Base-by-base conservation (phyloP, 2,113 vertebrate genomes). In the Cervus canadensis region DNA sequence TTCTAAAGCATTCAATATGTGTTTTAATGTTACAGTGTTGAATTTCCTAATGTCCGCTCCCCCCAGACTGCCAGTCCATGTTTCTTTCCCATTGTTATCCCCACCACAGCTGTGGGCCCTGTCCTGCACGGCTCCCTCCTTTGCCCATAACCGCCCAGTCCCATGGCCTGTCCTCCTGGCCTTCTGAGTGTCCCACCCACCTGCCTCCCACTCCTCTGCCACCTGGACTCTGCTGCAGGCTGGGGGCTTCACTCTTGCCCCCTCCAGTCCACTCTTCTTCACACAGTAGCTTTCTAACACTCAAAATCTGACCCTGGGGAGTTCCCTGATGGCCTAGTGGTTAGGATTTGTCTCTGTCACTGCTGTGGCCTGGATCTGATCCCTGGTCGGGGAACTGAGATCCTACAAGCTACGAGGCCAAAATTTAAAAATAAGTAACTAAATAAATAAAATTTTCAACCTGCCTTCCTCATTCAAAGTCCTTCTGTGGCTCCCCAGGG, bases 401-500 rank as follows among this genome's bases (percentile, higher is more conserved):
- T 21, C 30, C 17, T 52, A 17, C 48, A 52, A 81, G 78, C 17
- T 12, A 11, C 6, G 9, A 21, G 78, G 78, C 78, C 28, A 81
- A 81, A 81, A 81, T 50, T 50, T 33, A 50, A 81, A 33, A 79
- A 50, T 79, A 50, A 79, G 45, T 50, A 52, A 50, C 48, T 48
- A 30, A 79, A 48, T 48, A 30, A 79, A 48, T 48, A n/a, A 79
- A 43, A 13, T 45, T 74, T 74, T 40, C 67, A 48, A 4, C 10
- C 3, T 62, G 36, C 1, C 16, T 40, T 92, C 16, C 45, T 81
- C 36, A 33, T 54, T 74, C 25, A n/a, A 19, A 95, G 45, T 21
- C 54, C 54, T 85, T 15, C 62, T 33, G 21, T 96, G 89, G n/a
- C 64, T 97, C 56, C 89, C 91, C 25, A 36, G 82, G n/a, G 36